Evolutionary conservation across 2,888 invertebrate species (phyloP), one percentile per base, ranked within the genome.

Genomic region (Troilus luridus): DNA sequence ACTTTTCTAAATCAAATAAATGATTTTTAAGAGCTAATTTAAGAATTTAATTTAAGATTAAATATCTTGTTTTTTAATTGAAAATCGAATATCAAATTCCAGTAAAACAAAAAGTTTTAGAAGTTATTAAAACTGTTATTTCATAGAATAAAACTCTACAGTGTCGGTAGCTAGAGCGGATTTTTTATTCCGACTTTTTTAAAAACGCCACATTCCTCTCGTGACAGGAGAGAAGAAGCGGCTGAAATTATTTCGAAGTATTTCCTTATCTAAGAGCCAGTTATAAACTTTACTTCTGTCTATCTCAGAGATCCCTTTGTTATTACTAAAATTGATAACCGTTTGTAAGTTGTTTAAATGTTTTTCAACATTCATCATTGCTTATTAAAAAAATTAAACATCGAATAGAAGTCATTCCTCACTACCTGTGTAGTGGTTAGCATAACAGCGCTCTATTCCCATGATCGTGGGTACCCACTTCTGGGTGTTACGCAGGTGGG

Each of bases 201-300:
- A 54, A 77, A 85, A 81, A 81, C 56, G 56, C 41, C 10, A n/a
- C 85, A 85, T 85, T 85, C 85, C n/a, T 85, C 56, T 7, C 85
- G 41, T 85, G 85, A 85, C 85, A 85, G 85, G 21, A 11, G 56
- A n/a, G 56, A 2, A 19, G n/a, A 11, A 3, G n/a, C n/a, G 19
- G 1, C 72, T 17, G 72, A 41, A 27, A 77, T 77, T 77, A 77
- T 77, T 77, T 41, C 27, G 7, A 77, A 77, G 72, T 9, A 9
- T 1, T 19, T 17, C 41, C 72, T 27, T 19, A 77, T 41, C 72
- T 27, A 1, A 3, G 41, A 14, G 72, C 41, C 41, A 77, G 17
- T 41, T 77, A 19, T 41, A 77, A 77, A 77, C 72, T 77, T 77
- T 77, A 21, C 27, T 77, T 27, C 41, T 41, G 41, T 77, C 24